Evolutionary conservation across 2,797 vertebrate genomes (phyloP), one percentile per base, ranked within the genome.

Genomic region (Phylloscopus collybita): DNA sequence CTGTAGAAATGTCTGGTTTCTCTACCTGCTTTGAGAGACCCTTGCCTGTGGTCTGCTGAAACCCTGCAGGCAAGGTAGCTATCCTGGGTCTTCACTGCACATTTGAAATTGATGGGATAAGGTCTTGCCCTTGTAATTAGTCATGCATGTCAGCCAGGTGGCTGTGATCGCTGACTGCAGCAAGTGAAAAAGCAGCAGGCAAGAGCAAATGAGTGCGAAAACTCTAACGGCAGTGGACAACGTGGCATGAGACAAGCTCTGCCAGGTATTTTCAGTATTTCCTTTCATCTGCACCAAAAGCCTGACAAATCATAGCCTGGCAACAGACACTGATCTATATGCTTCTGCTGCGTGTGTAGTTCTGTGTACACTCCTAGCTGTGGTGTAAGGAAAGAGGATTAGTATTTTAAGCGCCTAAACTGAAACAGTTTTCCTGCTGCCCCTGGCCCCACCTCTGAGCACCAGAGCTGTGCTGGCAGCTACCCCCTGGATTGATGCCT

Each of bases 91-190:
- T 86, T 90, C 79, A 40, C 13, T 70, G 64, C 16, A 53, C 67
- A 10, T 85, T 87, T 61, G 29, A 91, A 93, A 95, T 85, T 67
- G 69, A 82, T 89, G 65, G 79, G 87, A 53, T 74, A 87, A 67
- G 49, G 79, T 91, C 67, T 73, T 47, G n/a, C 83, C 34, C 50
- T 86, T 57, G 53, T 30, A 74, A 6, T 92, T 60, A 51, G 53
- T 90, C 75, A 80, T 7, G 25, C 78, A 29, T 21, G 38, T 21
- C 79, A 86, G 84, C 75, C 87, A 91, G 71, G 67, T 86, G 87
- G 19, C 72, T 91, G 49, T 36, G 49, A 93, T 92, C 54, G 15
- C 79, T 36, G 57, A 56, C 72, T 91, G 69, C 57, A 91, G 61
- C 79, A 80, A 70, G 60, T 61, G 9, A 76, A 82, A 92, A 86